A percentile compares a stretch with the other conserved stretches of the same genome.
phyloP scores from a whole-genome alignment of 53 echinoderm and acorn worm genomes.

The Astropecten irregularis region DNA sequence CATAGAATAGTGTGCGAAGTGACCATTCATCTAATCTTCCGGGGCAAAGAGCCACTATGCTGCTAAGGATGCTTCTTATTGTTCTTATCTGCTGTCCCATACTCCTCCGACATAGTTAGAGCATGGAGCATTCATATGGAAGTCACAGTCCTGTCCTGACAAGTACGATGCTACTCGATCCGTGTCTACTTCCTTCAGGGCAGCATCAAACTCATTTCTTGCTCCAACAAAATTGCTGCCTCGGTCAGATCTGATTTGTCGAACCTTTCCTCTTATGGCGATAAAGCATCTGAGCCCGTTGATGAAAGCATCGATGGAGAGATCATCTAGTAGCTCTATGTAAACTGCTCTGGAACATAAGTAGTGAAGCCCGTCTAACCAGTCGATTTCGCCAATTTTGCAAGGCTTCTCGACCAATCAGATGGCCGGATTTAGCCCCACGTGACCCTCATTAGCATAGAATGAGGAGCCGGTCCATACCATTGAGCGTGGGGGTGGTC shows the following conservation, averaged over 20 bases:
- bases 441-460: too few relatives aligned
- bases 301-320: slow-evolving; percentile 47
- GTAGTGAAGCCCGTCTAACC: too few relatives aligned
- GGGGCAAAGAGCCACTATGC: too few relatives aligned
- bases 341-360: slow-evolving; percentile 24
- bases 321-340: too few relatives aligned
- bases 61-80: slow-evolving; percentile 10
- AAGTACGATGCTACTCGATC: slow-evolving; percentile 13
- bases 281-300: slow-evolving; percentile 42
- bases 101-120: slow-evolving; percentile 61
- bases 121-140: slow-evolving; percentile 43
- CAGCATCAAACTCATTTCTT: slow-evolving; percentile 34
- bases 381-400: too few relatives aligned
- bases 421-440: too few relatives aligned
- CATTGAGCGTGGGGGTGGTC: too few relatives aligned
- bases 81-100: slow-evolving; percentile 63
- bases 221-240: slow-evolving; percentile 62
- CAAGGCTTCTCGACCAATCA: too few relatives aligned
- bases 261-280: slow-evolving; percentile 44
- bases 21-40: too few relatives aligned
- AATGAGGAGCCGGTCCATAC: too few relatives aligned
- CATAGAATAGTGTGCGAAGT: too few relatives aligned
- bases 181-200: slow-evolving; percentile 32
- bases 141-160: slow-evolving; percentile 35
- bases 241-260: slow-evolving; percentile 44